phyloP scores from a whole-genome alignment of 2,113 vertebrate species.

The Pandion haliaetus region DNA sequence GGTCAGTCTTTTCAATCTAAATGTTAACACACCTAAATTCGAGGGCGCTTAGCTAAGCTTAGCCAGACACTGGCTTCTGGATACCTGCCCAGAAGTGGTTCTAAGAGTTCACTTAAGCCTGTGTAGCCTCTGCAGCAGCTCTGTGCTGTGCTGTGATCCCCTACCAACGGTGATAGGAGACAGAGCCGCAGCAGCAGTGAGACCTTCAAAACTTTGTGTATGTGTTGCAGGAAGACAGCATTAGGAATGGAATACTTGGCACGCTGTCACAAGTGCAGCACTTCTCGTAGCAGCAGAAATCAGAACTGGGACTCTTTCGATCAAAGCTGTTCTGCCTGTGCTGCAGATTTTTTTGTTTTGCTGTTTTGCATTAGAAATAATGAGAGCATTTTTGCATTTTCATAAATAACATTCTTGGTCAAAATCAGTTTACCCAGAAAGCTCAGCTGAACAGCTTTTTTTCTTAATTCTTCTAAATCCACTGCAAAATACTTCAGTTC shows the following conservation, averaged over 20 bases:
- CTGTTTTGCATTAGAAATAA: neutral
- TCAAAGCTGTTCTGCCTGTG: neutral
- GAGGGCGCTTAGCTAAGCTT: neutral
- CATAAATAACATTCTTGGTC: neutral
- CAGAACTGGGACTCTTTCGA: accelerated
- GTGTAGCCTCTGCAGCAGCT: neutral
- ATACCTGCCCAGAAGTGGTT: neutral
- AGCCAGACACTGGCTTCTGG: neutral
- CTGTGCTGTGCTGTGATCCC: neutral
- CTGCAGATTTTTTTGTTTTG: neutral
- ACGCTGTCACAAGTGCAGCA: neutral
- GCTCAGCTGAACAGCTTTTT: neutral
- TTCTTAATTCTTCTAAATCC: neutral
- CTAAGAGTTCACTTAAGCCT: neutral
- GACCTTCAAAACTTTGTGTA: neutral
- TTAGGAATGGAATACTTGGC: neutral
- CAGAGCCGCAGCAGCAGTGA: neutral
- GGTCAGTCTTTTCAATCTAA: neutral
- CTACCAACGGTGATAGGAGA: neutral
- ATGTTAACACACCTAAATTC: neutral
- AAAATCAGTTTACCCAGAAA: neutral
- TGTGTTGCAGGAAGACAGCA: neutral
- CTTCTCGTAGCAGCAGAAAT: neutral
- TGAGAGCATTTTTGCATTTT: neutral
- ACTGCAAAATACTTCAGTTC: neutral